A percentile compares a stretch with the other conserved stretches of the same genome.
These are phyloP conservation scores for Chloroceryle amazona DNA, from an alignment of 2,797 vertebrate species.

Conservation along the genomic window DNA sequence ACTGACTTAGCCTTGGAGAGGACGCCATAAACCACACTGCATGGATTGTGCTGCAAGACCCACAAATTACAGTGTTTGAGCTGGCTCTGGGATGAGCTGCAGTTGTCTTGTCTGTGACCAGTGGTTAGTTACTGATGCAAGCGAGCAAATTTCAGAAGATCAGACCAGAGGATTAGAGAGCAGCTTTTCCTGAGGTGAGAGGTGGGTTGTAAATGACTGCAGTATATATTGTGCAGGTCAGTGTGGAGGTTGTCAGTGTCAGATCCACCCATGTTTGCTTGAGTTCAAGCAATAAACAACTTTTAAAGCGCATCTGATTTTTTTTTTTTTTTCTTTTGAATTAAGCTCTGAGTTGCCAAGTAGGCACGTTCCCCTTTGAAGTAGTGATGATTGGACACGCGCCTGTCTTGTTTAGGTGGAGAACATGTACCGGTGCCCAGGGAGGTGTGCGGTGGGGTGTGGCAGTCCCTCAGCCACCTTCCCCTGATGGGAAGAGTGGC, in stretches of 20 bases:
- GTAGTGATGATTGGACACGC: not conserved
- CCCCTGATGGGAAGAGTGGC: not conserved
- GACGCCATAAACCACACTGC: constrained; percentile 13
- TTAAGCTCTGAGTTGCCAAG: not conserved
- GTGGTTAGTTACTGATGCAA: not conserved
- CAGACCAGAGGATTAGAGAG: not conserved
- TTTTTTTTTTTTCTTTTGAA: not conserved
- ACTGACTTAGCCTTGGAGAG: not conserved
- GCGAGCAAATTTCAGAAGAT: not conserved
- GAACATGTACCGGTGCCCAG: accelerated
- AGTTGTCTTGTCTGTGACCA: not conserved
- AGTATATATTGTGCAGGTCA: not conserved
- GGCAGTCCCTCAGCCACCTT: accelerated
- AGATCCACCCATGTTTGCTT: not conserved
- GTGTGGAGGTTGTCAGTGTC: not conserved
- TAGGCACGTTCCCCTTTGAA: not conserved
- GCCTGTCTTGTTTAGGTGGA: not conserved
- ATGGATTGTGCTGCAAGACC: not conserved
- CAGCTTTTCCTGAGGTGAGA: not conserved
- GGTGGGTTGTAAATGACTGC: not conserved
- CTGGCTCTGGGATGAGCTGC: not conserved
- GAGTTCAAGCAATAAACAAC: not conserved
- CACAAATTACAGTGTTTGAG: constrained; percentile 25
- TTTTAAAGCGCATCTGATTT: not conserved
- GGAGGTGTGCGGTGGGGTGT: not conserved